Base-by-base conservation (phyloP, 2,888 invertebrate species). In the Plusia festucae region DNA sequence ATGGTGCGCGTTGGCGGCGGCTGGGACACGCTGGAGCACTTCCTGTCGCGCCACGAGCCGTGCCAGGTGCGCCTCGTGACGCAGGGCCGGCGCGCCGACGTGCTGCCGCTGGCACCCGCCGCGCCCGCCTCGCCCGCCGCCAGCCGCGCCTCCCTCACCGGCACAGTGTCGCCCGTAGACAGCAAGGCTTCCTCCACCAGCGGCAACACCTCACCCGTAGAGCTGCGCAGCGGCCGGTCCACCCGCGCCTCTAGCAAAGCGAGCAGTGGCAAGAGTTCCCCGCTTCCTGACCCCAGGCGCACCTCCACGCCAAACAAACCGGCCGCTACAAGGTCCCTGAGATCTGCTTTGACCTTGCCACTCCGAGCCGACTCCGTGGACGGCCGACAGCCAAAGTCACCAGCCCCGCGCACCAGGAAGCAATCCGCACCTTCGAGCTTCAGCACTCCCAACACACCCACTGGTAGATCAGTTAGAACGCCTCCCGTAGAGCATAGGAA, bases 1-100 rank as follows among this genome's bases (percentile, higher is more conserved):
- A 98, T 99, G 98, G 98, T 99, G 65, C 96, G 99, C 83, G 98
- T 98, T 58, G 99, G 98, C 68, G 99, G 98, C 76, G 98, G 98
- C 74, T 98, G 98, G 98, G 98, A 98, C 95, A 98, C 98, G 18
- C 94, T 99, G 89, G 98, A 98, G 91, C 98, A 98, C 95, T 98
- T 98, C 95, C 96, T 99, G 88, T 96, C 97, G 82, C 97, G 98
- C 73, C 98, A 98, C 94, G 98, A 98, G 91, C 98, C 98, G 52
- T 97, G 98, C 92, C 97, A 98, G 96, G 97, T 97, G 93, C 95
- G 95, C 84, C 93, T 95, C 79, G 95, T 95, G 51, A 92, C 95
- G 80, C 95, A 90, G 85, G 91, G 89, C 79, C 90, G 91, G 64
- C 84, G 86, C 74, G 85, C 80, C 73, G 82, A 78, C 80, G 81